phyloP scores from a whole-genome alignment of 2,888 invertebrate genomes.

The Acronicta leporina region DNA sequence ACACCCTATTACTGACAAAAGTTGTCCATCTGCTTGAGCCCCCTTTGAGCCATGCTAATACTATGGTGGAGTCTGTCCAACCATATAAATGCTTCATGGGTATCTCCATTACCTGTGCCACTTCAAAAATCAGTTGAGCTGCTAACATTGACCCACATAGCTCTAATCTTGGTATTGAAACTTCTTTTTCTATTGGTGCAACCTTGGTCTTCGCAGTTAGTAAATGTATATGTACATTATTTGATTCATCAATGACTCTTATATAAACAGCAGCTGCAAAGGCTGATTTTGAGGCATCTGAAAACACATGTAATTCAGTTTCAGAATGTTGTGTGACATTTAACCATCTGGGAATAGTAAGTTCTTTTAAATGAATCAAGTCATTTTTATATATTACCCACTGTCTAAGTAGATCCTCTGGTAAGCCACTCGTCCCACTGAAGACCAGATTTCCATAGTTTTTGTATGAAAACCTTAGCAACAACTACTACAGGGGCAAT shows the following conservation, averaged over 20 bases:
- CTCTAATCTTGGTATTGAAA: conserved; percentile 5
- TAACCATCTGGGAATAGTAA: neutral
- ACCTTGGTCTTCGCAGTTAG: conserved; percentile 5
- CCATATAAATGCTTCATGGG: conserved; percentile 4
- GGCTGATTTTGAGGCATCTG: conserved; percentile 13
- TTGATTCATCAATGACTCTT: neutral
- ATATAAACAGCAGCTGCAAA: conserved; percentile 11
- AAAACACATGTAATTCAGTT: conserved; percentile 14
- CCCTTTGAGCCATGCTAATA: conserved; percentile 4
- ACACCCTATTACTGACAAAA: conserved; percentile 4
- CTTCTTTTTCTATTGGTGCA: conserved; percentile 3
- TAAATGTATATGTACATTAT: neutral
- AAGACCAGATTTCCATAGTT: neutral
- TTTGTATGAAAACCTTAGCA: neutral
- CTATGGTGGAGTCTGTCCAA: conserved; percentile 9
- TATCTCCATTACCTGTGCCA: conserved; percentile 4
- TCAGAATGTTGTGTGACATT: neutral
- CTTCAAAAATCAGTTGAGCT: conserved; percentile 3
- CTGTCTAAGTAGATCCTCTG: neutral
- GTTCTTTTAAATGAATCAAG: neutral
- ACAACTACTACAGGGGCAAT: neutral
- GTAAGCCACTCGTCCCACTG: conserved; percentile 1
- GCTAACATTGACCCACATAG: conserved; percentile 5
- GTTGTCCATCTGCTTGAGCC: conserved; percentile 4
- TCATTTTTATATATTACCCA: neutral